Conservation (phyloP, 2,797 vertebrate species). For the Menidia menidia region DNA sequence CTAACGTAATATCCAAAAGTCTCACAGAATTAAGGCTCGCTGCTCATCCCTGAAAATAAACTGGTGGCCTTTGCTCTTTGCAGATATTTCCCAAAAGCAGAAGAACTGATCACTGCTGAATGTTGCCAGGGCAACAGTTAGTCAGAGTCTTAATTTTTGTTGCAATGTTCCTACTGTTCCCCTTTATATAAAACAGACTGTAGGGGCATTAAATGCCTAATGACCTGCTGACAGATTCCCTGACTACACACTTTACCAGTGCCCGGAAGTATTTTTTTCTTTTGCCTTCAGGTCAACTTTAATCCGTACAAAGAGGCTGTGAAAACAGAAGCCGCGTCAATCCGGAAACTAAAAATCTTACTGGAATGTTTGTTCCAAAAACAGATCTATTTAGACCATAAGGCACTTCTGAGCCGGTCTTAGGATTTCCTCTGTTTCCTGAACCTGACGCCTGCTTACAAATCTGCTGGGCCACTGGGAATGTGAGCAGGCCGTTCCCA, state of each 20-base stretch:
- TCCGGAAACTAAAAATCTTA: constrained; percentile 59
- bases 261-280: background rate
- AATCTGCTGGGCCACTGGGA: constrained; percentile 54
- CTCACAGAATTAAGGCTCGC: background rate
- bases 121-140: constrained; percentile 71
- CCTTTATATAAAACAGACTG: background rate
- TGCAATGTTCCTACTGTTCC: background rate
- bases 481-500: constrained; percentile 20
- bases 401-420: constrained; percentile 49
- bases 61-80: constrained; percentile 32
- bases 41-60: background rate
- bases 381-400: constrained; percentile 42
- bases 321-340: constrained; percentile 51
- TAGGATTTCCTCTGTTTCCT: constrained; percentile 29
- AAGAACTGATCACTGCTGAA: constrained; percentile 48
- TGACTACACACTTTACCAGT: constrained; percentile 1
- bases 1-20: too few species aligned
- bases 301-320: constrained; percentile 30
- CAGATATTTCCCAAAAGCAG: constrained; percentile 77
- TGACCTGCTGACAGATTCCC: background rate
- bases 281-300: background rate
- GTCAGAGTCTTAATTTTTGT: constrained; percentile 1
- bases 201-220: background rate
- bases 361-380: constrained; percentile 53
- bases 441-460: constrained; percentile 40